These are phyloP conservation scores for Acipenser transmontanus DNA, from an alignment of 2,797 vertebrate genomes.

Conservation along the genomic window DNA sequence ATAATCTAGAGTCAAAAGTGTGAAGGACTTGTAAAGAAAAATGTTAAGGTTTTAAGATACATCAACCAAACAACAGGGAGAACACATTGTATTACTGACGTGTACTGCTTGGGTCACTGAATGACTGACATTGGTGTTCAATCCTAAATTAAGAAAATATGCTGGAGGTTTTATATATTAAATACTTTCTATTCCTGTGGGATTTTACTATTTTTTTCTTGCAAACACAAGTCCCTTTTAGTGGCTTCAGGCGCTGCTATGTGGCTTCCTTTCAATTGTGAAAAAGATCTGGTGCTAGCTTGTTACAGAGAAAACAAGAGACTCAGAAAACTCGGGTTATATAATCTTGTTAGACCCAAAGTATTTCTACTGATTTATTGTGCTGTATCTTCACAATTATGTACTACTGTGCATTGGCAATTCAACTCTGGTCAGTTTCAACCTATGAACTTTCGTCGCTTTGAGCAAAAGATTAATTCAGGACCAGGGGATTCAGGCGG, in stretches of 20 bases:
- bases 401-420: conserved; percentile 13
- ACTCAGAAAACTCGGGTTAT: conserved; percentile 27
- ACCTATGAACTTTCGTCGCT: conserved; percentile 26
- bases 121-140: no score
- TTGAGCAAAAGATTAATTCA: conserved; percentile 28
- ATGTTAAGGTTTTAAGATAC: no score
- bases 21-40: no score
- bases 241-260: background rate
- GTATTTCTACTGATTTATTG: conserved; percentile 13
- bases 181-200: no score
- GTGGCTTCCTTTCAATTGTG: conserved; percentile 22
- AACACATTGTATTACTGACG: no score
- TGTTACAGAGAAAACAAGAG: no score
- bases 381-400: conserved; percentile 6
- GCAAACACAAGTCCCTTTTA: background rate
- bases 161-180: no score
- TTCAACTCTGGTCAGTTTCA: conserved; percentile 8
- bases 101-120: no score
- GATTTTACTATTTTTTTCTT: no score
- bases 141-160: no score
- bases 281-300: background rate
- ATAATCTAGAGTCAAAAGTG: no score
- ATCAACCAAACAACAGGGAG: no score
- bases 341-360: conserved; percentile 53
- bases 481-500: conserved; percentile 18